phyloP scores from a whole-genome alignment of 2,797 vertebrate species.

The Gephyroberyx darwinii region DNA sequence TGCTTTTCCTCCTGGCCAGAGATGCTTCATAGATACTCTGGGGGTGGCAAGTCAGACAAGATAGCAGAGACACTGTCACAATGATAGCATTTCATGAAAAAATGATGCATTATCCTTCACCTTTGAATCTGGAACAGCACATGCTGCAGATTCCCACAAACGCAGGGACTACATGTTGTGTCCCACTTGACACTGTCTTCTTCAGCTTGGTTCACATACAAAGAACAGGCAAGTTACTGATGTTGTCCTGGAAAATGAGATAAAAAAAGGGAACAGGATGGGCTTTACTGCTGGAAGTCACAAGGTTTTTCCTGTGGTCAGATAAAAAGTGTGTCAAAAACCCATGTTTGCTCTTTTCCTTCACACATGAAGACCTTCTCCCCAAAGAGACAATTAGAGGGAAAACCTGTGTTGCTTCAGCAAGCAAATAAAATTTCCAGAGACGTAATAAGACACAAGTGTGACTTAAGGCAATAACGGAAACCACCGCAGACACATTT shows the following conservation, averaged over 20 bases:
- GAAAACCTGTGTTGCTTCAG: slow-evolving; percentile 61
- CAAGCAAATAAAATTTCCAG: slow-evolving; percentile 60
- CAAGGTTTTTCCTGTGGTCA: slow-evolving; percentile 44
- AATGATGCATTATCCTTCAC: slow-evolving; percentile 52
- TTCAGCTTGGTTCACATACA: slow-evolving; percentile 5
- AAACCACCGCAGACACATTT: slow-evolving; percentile 46
- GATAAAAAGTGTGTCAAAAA: slow-evolving; percentile 62
- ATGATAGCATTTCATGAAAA: slow-evolving; percentile 45
- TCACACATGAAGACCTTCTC: slow-evolving; percentile 59
- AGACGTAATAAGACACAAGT: slow-evolving; percentile 65
- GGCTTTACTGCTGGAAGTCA: slow-evolving; percentile 26
- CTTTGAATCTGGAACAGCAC: slow-evolving; percentile 46
- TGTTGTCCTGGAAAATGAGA: not conserved
- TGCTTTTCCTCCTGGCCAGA: slow-evolving; percentile 17
- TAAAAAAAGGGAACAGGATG: not conserved
- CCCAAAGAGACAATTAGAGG: slow-evolving; percentile 77
- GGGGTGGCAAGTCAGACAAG: slow-evolving; percentile 40
- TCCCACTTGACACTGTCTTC: slow-evolving; percentile 29
- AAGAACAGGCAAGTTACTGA: not conserved
- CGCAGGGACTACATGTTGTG: slow-evolving; percentile 20
- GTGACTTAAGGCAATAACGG: slow-evolving; percentile 60
- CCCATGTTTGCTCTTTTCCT: slow-evolving; percentile 37
- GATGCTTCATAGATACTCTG: slow-evolving; percentile 42
- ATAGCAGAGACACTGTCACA: slow-evolving; percentile 36
- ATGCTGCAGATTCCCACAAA: slow-evolving; percentile 25